These are phyloP conservation scores for Parauchenoglanis punctatus DNA, from an alignment of 2,797 vertebrate species.

Conservation along the genomic window DNA sequence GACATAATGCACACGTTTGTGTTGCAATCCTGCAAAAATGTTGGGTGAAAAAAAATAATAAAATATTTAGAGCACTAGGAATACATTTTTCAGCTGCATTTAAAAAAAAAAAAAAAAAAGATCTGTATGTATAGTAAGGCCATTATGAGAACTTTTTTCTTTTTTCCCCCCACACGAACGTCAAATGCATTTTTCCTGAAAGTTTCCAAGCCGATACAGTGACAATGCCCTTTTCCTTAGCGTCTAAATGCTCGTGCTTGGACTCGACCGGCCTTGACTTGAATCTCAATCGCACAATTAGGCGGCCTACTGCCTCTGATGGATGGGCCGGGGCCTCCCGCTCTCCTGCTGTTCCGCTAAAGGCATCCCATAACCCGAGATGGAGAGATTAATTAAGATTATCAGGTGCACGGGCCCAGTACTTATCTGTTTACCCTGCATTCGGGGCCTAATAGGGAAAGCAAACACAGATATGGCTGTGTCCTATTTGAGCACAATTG, in stretches of 20 bases:
- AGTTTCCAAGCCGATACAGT: not conserved
- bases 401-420: slow-evolving; percentile 64
- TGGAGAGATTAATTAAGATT: slow-evolving; percentile 79
- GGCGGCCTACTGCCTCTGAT: slow-evolving; percentile 45
- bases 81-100: slow-evolving; percentile 17
- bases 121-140: not conserved
- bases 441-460: slow-evolving; percentile 67
- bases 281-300: slow-evolving; percentile 71
- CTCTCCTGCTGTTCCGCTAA: slow-evolving; percentile 52
- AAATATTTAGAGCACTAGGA: not conserved
- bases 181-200: slow-evolving; percentile 37
- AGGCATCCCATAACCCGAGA: slow-evolving; percentile 63
- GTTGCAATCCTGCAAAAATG: slow-evolving; percentile 40
- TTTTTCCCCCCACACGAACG: not conserved
- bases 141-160: not conserved
- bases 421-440: slow-evolving; percentile 64
- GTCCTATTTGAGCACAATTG: slow-evolving; percentile 65
- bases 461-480: slow-evolving; percentile 65
- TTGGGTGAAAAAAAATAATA: not conserved
- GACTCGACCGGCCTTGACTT: slow-evolving; percentile 54
- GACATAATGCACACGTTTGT: slow-evolving; percentile 54
- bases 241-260: slow-evolving; percentile 33
- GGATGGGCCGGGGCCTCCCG: slow-evolving; percentile 36
- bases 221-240: slow-evolving; percentile 18
- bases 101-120: not conserved